A percentile compares a stretch with the other conserved stretches of the same genome.
Conservation (phyloP, 2,797 vertebrate genomes). For the Valencia hispanica region DNA sequence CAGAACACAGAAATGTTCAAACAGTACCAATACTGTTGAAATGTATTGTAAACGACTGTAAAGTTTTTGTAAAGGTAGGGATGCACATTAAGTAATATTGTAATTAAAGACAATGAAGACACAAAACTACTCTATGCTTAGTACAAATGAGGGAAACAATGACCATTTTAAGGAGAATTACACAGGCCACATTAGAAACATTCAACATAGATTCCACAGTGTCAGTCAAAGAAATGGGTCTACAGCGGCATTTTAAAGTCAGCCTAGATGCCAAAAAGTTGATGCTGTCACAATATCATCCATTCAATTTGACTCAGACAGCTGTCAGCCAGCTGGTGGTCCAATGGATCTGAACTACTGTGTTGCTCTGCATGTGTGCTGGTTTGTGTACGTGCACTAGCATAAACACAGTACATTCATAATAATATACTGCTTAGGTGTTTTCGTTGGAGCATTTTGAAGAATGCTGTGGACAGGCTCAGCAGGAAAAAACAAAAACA, state of each 20-base stretch:
- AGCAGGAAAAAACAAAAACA: slow-evolving; percentile 10
- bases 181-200: slow-evolving; percentile 20
- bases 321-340: slow-evolving; percentile 74
- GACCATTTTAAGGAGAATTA: slow-evolving; percentile 41
- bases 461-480: slow-evolving; percentile 4
- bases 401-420: slow-evolving; percentile 21
- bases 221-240: slow-evolving; percentile 63
- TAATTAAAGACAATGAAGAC: slow-evolving; percentile 21
- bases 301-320: slow-evolving; percentile 64
- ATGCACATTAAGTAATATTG: slow-evolving; percentile 3
- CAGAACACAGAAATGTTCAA: neutral
- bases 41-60: neutral
- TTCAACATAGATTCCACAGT: slow-evolving; percentile 52
- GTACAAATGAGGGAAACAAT: slow-evolving; percentile 34
- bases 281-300: slow-evolving; percentile 71
- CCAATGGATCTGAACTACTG: slow-evolving; percentile 44
- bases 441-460: slow-evolving; percentile 8
- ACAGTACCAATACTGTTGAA: neutral
- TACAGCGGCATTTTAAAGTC: slow-evolving; percentile 60
- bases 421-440: slow-evolving; percentile 16
- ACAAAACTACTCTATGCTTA: slow-evolving; percentile 17
- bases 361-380: slow-evolving; percentile 16
- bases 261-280: slow-evolving; percentile 71
- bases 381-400: neutral
- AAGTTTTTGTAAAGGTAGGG: neutral